Evolutionary conservation across 37 sponge, comb jelly and placozoan species (phyloP), one percentile per base, ranked within the genome.

Genomic region (Cladorhizidae sp.): DNA sequence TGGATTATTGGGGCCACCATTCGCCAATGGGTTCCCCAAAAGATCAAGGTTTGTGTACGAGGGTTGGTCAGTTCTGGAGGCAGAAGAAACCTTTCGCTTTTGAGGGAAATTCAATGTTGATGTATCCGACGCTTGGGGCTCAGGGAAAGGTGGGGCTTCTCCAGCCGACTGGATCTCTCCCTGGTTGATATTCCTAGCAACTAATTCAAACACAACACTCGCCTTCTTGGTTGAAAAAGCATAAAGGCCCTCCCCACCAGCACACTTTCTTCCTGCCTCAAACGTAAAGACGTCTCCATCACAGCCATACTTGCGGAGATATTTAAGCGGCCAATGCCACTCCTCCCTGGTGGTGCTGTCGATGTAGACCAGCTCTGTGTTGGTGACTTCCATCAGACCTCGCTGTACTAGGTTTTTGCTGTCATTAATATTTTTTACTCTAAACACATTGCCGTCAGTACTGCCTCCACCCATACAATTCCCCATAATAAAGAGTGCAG

Each of bases 251-350:
- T 88, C 89, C 21, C 93, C 93, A 11, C 81, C 86, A 2, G 81
- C 79, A 79, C 86, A 93, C 84, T 88, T 95, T 37, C 89, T 58
- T 14, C 95, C 95, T 1, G 95, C 95, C 57, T 95, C 95, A 67
- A 95, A 91, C 14, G 89, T 86, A 57, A 95, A 95, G n/a, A 91
- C 83, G 59, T 91, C 76, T 22, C 83, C 82, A 74, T 95, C 95
- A 58, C 93, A 95, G 5, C 90, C 95, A 43, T 95, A 95, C 75
- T 83, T 81, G 18, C 95, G 26, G 52, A 95, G 76, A 32, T 65
- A 91, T 64, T 83, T 85, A 41, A 95, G 79, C 0, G 95, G 95
- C 95, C 95, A 95, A 43, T 74, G 73, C 88, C 83, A 78, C 8
- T 83, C 41, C 21, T 88, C 78, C 26, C 28, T 67, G 21, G 81